phyloP scores from a whole-genome alignment of 2,797 vertebrate species.

The Austrolebias charrua region DNA sequence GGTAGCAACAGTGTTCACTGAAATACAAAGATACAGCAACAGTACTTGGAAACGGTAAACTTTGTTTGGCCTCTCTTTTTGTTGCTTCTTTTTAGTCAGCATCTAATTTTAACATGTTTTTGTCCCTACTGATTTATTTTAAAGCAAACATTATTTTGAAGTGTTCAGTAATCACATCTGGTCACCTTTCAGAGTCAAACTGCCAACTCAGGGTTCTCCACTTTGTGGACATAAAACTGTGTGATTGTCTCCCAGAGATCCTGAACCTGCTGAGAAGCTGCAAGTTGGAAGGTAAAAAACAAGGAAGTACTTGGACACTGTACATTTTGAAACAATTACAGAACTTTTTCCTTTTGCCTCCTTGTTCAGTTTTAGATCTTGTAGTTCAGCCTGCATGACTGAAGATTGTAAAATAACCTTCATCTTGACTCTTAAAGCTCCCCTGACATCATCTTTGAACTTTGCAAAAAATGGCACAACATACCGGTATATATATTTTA shows the following conservation, averaged over 20 bases:
- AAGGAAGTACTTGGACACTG: background rate
- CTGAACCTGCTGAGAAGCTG: conserved; percentile 82
- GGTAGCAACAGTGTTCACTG: no score
- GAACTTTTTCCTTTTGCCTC: no score
- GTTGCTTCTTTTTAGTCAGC: background rate
- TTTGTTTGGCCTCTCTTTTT: background rate
- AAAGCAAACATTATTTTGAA: background rate
- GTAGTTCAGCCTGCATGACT: background rate
- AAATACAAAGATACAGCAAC: no score
- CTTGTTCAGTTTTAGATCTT: no score
- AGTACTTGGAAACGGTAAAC: no score
- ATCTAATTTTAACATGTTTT: background rate
- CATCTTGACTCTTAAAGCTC: background rate
- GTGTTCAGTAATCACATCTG: background rate
- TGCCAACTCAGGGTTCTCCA: conserved; percentile 77
- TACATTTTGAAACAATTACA: no score
- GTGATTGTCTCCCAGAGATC: conserved; percentile 85
- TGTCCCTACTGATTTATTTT: no score
- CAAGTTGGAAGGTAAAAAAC: conserved; percentile 83
- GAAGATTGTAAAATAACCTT: background rate
- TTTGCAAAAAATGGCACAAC: no score
- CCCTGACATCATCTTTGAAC: no score
- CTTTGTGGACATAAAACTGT: conserved; percentile 87
- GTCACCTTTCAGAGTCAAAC: conserved; percentile 77
- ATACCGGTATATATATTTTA: no score